Conservation (phyloP, 2,888 invertebrate genomes). For the Diabrotica balteata region DNA sequence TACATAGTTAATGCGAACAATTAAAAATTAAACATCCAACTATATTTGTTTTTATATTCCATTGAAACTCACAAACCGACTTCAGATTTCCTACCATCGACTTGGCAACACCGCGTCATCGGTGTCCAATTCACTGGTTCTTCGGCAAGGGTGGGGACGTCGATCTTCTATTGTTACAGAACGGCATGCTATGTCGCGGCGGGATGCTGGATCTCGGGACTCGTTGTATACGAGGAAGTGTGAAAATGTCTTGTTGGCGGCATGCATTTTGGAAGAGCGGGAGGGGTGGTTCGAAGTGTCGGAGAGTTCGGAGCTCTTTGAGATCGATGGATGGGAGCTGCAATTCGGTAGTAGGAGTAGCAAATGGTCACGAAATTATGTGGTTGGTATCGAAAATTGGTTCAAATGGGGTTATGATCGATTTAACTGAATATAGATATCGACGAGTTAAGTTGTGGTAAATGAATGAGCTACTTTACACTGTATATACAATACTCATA, state of each 20-base stretch:
- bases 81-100: neutral
- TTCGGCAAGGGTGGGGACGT: constrained; percentile 42
- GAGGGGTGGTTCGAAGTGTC: constrained; percentile 14
- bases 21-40: too few relatives aligned
- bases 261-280: neutral
- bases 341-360: constrained; percentile 3
- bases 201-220: constrained; percentile 35
- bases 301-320: constrained; percentile 15
- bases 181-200: constrained; percentile 36
- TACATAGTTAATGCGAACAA: too few relatives aligned
- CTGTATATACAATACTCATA: too few relatives aligned
- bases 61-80: too few relatives aligned
- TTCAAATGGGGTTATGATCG: neutral
- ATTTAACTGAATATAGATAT: too few relatives aligned
- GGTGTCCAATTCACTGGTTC: constrained; percentile 8
- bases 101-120: constrained; percentile 10
- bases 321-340: neutral
- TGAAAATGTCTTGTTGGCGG: constrained; percentile 29
- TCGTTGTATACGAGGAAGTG: constrained; percentile 34
- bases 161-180: constrained; percentile 48
- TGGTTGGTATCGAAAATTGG: neutral
- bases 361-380: neutral
- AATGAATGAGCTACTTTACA: too few relatives aligned
- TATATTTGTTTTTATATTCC: too few relatives aligned
- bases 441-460: too few relatives aligned